Conservation (phyloP, 2,113 vertebrate genomes). For the Mormoops blainvillei region DNA sequence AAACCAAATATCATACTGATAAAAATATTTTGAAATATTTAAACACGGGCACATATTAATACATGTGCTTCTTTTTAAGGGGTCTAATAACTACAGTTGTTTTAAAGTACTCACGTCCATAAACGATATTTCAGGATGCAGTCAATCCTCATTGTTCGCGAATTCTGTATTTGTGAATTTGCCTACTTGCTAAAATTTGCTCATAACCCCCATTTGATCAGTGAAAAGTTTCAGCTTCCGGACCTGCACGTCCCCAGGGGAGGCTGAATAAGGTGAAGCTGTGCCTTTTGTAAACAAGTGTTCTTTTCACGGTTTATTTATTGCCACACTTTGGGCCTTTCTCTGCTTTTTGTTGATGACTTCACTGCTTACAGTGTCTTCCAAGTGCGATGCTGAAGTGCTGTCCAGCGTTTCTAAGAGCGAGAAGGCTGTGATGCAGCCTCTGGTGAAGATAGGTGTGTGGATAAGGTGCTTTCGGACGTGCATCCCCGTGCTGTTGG, state of each 20-base stretch:
- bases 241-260: neutral
- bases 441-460: neutral
- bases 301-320: neutral
- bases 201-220: neutral
- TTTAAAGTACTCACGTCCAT: neutral
- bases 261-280: neutral
- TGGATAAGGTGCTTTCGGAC: neutral
- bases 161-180: neutral
- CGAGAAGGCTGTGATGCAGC: neutral
- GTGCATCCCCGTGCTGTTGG: neutral
- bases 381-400: too few relatives aligned
- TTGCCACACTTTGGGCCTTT: neutral
- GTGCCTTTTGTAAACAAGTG: neutral
- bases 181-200: neutral
- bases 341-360: neutral
- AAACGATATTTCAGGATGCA: neutral
- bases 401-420: too few relatives aligned
- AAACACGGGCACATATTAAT: neutral
- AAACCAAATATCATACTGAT: neutral
- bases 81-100: neutral
- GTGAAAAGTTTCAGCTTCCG: too few relatives aligned
- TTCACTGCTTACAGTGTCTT: neutral
- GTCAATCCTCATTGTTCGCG: neutral
- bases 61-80: neutral
- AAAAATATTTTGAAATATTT: neutral